These are phyloP conservation scores for Sturnus vulgaris DNA, from an alignment of 2,113 vertebrate species.

Conservation along the genomic window DNA sequence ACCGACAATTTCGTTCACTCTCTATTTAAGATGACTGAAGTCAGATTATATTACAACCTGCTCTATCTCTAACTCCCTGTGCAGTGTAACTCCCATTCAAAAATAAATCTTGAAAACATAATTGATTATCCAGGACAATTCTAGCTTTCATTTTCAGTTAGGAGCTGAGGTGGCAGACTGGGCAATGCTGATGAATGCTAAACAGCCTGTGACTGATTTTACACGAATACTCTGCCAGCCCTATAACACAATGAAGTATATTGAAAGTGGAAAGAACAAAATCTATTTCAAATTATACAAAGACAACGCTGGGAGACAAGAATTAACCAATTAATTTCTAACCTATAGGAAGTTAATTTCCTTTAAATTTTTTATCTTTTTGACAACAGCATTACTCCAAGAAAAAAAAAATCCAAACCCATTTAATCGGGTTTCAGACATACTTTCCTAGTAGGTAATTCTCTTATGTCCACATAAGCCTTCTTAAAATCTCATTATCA, in stretches of 20 bases:
- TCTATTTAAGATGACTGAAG: background rate
- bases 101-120: conserved; percentile 25
- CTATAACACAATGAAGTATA: background rate
- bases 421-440: background rate
- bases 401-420: background rate
- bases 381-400: background rate
- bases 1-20: background rate
- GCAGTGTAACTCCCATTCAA: background rate
- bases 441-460: background rate
- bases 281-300: background rate
- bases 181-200: background rate
- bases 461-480: background rate
- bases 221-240: background rate
- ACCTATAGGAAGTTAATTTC: background rate
- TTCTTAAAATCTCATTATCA: background rate
- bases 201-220: background rate
- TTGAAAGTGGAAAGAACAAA: background rate
- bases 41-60: background rate
- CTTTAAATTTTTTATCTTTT: background rate
- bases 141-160: conserved; percentile 28
- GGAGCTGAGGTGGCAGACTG: background rate
- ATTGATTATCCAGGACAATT: conserved; percentile 19
- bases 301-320: background rate
- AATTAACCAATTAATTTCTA: background rate
- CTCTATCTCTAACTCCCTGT: background rate